phyloP scores from a whole-genome alignment of 2,888 invertebrate genomes.

The Gnatocerus cornutus region DNA sequence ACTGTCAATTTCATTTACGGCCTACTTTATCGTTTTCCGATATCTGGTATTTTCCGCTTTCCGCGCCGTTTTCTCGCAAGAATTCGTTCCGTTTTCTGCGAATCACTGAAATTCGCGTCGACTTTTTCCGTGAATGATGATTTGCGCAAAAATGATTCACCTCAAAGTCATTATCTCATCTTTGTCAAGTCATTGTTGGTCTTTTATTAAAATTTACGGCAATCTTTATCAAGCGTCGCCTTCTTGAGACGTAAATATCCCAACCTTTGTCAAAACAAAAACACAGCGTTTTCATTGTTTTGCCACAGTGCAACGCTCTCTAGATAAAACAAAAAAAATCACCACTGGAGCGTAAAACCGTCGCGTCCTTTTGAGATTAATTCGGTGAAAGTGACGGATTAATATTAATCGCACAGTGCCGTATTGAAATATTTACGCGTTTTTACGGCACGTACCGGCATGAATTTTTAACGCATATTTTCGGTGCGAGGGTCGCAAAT shows the following conservation, averaged over 20 bases:
- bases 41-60: too few species aligned
- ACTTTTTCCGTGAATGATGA: too few species aligned
- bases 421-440: conserved; percentile 14
- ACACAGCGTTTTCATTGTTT: not conserved
- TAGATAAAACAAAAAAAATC: conserved; percentile 4
- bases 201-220: not conserved
- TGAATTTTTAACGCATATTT: conserved; percentile 29
- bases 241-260: conserved; percentile 11
- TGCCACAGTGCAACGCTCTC: not conserved
- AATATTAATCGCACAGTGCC: conserved; percentile 19
- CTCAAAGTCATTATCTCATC: not conserved
- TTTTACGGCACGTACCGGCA: conserved; percentile 10
- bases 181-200: not conserved
- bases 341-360: not conserved
- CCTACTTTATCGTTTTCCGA: too few species aligned
- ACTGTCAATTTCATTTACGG: too few species aligned
- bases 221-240: not conserved
- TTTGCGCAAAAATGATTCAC: not conserved
- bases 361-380: not conserved
- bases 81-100: too few species aligned
- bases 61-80: too few species aligned
- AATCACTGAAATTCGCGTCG: too few species aligned
- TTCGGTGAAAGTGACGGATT: conserved; percentile 10
- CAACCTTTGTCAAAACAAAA: not conserved
- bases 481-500: not conserved